Conservation (phyloP, 2,113 vertebrate species). For the Hassar affinis region DNA sequence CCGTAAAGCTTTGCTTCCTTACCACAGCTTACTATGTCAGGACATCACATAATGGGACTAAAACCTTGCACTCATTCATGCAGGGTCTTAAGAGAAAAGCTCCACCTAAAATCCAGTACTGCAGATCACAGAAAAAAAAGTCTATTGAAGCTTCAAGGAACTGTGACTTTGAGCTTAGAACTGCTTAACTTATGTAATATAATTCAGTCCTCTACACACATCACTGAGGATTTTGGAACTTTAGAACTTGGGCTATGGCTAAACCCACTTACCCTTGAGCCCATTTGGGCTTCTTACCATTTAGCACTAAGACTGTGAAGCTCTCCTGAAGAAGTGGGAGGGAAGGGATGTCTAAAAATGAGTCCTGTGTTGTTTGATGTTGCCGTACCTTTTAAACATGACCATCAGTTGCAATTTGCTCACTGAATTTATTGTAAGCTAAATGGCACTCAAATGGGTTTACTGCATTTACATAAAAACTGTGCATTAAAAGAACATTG, state of each 20-base stretch:
- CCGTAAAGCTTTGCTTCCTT: conserved; percentile 49
- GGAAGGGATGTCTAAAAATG: neutral
- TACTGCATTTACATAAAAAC: neutral
- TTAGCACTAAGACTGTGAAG: conserved; percentile 4
- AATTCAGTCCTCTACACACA: conserved; percentile 29
- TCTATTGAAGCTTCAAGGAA: conserved; percentile 29
- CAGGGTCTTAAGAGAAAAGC: conserved; percentile 2
- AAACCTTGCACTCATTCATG: conserved; percentile 23
- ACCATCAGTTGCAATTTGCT: conserved; percentile 5
- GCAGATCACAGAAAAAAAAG: conserved; percentile 23
- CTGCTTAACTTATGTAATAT: conserved; percentile 34
- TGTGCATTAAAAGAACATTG: neutral
- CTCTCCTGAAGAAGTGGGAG: neutral
- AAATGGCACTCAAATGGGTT: neutral
- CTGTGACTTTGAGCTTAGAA: conserved; percentile 20
- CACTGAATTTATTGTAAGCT: neutral
- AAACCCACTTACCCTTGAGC: neutral
- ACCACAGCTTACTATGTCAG: conserved; percentile 44
- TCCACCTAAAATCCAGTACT: conserved; percentile 13
- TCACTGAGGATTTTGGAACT: conserved; percentile 23
- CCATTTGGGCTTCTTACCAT: conserved; percentile 25
- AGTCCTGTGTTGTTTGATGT: neutral
- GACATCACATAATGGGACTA: conserved; percentile 26
- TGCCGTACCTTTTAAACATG: neutral
- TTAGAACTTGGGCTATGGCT: conserved; percentile 15